These are phyloP conservation scores for Ennomos erosarius DNA, from an alignment of 2,888 invertebrate species.

Conservation along the genomic window DNA sequence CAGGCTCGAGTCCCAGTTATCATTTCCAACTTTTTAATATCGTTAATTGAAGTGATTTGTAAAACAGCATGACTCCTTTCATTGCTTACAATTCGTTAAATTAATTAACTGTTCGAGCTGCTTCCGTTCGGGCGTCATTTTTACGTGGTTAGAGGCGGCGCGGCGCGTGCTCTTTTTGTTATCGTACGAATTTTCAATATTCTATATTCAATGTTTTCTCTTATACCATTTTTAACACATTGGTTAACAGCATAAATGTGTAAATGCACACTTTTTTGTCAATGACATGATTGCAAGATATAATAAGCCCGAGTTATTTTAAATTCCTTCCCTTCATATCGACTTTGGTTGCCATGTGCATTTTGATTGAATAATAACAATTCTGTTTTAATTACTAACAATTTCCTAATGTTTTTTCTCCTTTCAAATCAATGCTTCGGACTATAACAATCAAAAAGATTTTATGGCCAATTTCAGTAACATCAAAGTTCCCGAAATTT, in stretches of 20 bases:
- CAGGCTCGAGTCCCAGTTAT: constrained; percentile 67
- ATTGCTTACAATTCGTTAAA: constrained; percentile 84
- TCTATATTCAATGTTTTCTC: constrained; percentile 8
- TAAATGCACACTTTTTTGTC: no score
- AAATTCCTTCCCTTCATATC: background rate
- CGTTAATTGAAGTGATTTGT: constrained; percentile 85
- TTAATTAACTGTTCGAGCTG: constrained; percentile 80
- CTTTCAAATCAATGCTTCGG: constrained; percentile 32
- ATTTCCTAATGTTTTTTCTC: constrained; percentile 23
- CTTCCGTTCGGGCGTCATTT: constrained; percentile 81
- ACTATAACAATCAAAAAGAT: constrained; percentile 31
- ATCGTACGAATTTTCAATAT: constrained; percentile 17
- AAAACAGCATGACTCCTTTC: constrained; percentile 85
- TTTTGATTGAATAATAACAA: constrained; percentile 18
- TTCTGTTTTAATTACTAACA: constrained; percentile 23
- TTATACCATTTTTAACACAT: background rate
- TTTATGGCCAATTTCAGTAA: constrained; percentile 32
- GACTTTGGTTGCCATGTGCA: constrained; percentile 23
- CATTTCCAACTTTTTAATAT: constrained; percentile 81
- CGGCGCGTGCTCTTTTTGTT: constrained; percentile 52
- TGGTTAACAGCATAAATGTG: no score
- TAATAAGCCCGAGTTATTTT: no score
- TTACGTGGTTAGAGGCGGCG: constrained; percentile 61
- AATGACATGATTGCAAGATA: no score
- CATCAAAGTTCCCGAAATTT: constrained; percentile 34